These are phyloP conservation scores for Volucella zonaria DNA, from an alignment of 2,888 invertebrate species.

Conservation along the genomic window DNA sequence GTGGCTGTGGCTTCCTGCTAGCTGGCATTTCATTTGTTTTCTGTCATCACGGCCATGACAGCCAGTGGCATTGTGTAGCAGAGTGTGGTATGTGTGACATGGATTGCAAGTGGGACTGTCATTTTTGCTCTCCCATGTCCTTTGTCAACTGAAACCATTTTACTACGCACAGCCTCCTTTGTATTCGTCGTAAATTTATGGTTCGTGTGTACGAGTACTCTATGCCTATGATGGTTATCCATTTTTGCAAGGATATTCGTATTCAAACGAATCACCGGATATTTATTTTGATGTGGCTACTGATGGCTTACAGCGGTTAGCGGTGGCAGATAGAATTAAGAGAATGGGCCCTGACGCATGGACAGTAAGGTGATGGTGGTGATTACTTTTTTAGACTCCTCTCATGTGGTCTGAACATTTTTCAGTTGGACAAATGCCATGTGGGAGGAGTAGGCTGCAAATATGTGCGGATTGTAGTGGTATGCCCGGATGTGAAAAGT, in stretches of 20 bases:
- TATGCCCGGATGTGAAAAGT: slow-evolving; percentile 61
- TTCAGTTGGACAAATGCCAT: neutral
- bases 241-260: slow-evolving; percentile 14
- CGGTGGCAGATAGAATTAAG: neutral
- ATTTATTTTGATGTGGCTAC: slow-evolving; percentile 60
- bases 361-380: neutral
- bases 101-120: slow-evolving; percentile 44
- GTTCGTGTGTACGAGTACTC: neutral
- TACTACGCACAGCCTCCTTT: neutral
- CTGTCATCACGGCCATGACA: neutral
- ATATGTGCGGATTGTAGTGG: neutral
- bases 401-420: neutral
- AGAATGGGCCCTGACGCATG: neutral
- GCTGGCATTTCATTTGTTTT: neutral
- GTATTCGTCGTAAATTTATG: slow-evolving; percentile 23
- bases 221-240: slow-evolving; percentile 26
- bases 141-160: slow-evolving; percentile 11
- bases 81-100: neutral
- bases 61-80: no score
- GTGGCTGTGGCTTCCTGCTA: neutral
- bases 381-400: neutral
- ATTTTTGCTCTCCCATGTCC: slow-evolving; percentile 14
- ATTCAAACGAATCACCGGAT: slow-evolving; percentile 46
- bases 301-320: slow-evolving; percentile 55
- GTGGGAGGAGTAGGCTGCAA: neutral